phyloP scores from a whole-genome alignment of 2,797 vertebrate genomes.

The Aphelocoma californica region DNA sequence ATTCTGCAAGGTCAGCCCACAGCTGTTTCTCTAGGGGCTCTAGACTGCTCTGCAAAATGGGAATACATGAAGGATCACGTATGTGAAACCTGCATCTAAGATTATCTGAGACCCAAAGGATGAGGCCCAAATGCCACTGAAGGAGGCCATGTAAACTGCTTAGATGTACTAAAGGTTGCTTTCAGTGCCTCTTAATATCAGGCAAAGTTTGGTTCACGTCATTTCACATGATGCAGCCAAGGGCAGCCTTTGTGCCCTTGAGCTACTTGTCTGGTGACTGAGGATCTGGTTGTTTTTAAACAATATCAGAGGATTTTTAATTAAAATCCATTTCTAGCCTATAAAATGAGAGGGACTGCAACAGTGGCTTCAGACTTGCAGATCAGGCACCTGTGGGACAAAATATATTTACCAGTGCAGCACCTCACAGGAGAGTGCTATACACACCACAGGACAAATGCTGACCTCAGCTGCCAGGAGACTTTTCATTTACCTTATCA shows the following conservation, averaged over 20 bases:
- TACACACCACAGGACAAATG: not conserved
- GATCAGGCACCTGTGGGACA: not conserved
- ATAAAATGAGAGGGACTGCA: not conserved
- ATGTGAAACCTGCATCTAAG: not conserved
- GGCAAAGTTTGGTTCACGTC: not conserved
- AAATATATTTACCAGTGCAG: not conserved
- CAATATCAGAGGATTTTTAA: not conserved
- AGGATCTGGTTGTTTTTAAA: not conserved
- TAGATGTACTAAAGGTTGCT: not conserved
- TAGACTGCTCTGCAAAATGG: not conserved
- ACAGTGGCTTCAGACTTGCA: not conserved
- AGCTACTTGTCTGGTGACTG: not conserved
- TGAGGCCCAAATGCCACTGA: not conserved
- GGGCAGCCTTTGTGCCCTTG: not conserved
- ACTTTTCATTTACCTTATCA: not conserved
- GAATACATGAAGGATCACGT: not conserved
- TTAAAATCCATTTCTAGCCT: not conserved
- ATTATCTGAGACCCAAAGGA: not conserved
- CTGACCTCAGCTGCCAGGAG: not conserved
- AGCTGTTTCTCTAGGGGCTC: not conserved
- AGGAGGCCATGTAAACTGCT: not conserved
- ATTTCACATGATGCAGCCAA: not conserved
- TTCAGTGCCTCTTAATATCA: not conserved
- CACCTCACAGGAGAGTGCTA: not conserved
- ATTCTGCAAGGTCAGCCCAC: not conserved